A percentile compares a stretch with the other conserved stretches of the same genome.
Conservation (phyloP, 2,797 vertebrate genomes). For the Falco biarmicus region DNA sequence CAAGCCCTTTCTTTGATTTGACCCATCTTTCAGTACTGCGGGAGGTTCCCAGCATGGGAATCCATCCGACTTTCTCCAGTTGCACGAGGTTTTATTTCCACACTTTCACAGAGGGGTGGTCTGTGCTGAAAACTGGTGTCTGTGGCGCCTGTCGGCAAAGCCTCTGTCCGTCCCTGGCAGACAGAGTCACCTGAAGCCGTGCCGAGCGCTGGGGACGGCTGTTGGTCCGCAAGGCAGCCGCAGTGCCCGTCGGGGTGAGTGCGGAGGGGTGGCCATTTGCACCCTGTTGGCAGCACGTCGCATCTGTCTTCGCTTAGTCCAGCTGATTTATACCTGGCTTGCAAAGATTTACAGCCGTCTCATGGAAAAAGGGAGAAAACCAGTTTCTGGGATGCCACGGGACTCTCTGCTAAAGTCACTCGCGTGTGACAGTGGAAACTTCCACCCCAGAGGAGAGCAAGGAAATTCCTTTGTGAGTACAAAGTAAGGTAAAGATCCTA, state of each 20-base stretch:
- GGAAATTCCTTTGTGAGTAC: slow-evolving; percentile 27
- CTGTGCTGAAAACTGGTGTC: neutral
- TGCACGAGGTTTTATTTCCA: neutral
- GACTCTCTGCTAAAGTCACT: neutral
- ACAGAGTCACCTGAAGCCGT: neutral
- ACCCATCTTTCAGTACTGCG: fast-evolving
- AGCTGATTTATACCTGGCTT: neutral
- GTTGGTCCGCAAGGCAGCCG: neutral
- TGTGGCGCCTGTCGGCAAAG: fast-evolving
- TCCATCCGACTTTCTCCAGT: neutral
- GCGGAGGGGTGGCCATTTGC: fast-evolving
- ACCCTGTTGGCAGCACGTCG: fast-evolving
- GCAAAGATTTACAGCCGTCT: fast-evolving
- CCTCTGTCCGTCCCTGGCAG: neutral
- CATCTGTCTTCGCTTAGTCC: neutral
- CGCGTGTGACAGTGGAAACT: neutral
- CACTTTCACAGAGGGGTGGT: neutral
- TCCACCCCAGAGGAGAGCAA: neutral
- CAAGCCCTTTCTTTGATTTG: neutral
- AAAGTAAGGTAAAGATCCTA: slow-evolving; percentile 36
- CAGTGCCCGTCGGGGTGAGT: neutral
- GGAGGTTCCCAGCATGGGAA: neutral
- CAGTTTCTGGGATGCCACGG: neutral
- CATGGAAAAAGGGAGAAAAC: neutral
- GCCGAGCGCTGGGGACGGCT: neutral